Percentiles rank a stretch among this genome's conserved stretches.
Evolutionary conservation across 1,140 invertebrate genomes (phyloP).

Genomic region (Trichonephila clavipes): DNA sequence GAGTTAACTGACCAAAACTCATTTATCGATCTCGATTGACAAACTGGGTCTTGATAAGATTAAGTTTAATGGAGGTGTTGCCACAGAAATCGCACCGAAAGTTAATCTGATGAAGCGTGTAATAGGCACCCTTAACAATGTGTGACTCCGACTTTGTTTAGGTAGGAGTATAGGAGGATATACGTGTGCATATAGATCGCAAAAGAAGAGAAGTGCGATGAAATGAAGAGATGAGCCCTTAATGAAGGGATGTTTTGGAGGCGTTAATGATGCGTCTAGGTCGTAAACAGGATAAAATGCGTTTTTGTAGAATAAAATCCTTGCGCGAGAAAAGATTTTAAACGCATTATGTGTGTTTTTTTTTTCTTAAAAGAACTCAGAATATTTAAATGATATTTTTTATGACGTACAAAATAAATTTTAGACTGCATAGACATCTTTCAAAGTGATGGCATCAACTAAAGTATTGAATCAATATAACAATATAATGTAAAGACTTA

Average conservation of each 20-base stretch:
- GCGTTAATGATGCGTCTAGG: not conserved
- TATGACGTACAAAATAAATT: too few relatives aligned
- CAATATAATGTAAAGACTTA: too few relatives aligned
- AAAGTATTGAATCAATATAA: too few relatives aligned
- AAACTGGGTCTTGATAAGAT: constrained; percentile 34
- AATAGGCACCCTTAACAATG: constrained; percentile 39
- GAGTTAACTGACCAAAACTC: constrained; percentile 43
- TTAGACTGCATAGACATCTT: too few relatives aligned
- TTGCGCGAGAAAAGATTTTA: too few relatives aligned
- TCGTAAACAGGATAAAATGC: too few relatives aligned
- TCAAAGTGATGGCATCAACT: too few relatives aligned
- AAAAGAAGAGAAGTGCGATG: not conserved
- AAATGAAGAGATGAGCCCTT: not conserved
- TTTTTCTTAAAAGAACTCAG: too few relatives aligned
- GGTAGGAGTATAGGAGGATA: too few relatives aligned
- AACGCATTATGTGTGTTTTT: too few relatives aligned
- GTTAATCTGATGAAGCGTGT: constrained; percentile 49
- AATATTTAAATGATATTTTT: too few relatives aligned
- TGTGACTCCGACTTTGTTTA: not conserved
- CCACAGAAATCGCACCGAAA: not conserved
- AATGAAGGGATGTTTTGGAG: not conserved
- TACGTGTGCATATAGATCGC: not conserved
- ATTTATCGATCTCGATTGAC: constrained; percentile 42
- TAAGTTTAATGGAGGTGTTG: constrained; percentile 29
- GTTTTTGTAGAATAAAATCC: too few relatives aligned